Percentiles rank a stretch among this genome's conserved stretches.
Conservation (phyloP, 2,888 invertebrate genomes). For the Caenorhabditis sp. region DNA sequence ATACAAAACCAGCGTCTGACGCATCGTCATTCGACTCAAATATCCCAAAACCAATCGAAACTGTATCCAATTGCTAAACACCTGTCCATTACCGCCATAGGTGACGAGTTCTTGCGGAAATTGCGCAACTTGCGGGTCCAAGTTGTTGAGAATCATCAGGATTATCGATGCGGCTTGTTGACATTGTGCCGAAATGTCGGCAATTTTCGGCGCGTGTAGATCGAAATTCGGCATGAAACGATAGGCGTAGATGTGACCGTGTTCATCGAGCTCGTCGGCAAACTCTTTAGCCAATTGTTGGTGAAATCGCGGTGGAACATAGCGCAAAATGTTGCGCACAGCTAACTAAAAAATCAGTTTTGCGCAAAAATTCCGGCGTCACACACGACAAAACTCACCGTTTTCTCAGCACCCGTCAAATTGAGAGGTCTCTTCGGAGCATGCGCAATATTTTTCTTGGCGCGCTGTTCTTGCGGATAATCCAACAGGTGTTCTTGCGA, state of each 20-base stretch:
- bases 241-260: conserved; percentile 78
- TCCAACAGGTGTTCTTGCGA: conserved; percentile 38
- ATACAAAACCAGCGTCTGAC: conserved; percentile 76
- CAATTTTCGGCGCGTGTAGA: conserved; percentile 55
- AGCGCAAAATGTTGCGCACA: conserved; percentile 76
- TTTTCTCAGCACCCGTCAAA: conserved; percentile 57
- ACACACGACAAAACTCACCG: conserved; percentile 24
- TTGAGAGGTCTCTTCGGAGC: conserved; percentile 61
- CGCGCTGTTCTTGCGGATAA: conserved; percentile 47
- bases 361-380: neutral
- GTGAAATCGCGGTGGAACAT: conserved; percentile 75
- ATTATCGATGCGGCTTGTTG: conserved; percentile 75
- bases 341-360: conserved; percentile 73
- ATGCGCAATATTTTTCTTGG: conserved; percentile 53
- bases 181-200: conserved; percentile 56
- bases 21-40: conserved; percentile 74
- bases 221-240: conserved; percentile 72
- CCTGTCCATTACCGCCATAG: conserved; percentile 78
- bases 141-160: conserved; percentile 78
- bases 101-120: conserved; percentile 77
- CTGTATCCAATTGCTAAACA: conserved; percentile 78
- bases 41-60: conserved; percentile 76
- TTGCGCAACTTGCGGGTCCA: conserved; percentile 76
- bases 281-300: conserved; percentile 73
- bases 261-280: conserved; percentile 74